Evolutionary conservation across 2,113 vertebrate genomes (phyloP).

Genomic region (Odontophorus gujanensis): DNA sequence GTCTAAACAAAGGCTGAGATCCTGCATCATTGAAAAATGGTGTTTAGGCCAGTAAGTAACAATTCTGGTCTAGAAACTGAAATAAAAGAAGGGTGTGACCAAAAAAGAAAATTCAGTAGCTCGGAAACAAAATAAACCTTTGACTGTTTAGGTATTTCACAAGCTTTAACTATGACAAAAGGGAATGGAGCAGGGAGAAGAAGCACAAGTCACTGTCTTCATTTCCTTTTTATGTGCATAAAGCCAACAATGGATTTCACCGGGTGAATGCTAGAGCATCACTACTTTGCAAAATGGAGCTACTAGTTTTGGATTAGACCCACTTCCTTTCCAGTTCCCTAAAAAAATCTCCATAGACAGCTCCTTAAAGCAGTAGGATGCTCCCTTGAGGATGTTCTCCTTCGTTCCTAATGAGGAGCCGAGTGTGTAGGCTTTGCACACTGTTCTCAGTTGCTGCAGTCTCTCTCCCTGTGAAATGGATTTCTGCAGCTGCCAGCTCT

Average conservation of each 20-base stretch:
- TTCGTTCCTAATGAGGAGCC: not conserved
- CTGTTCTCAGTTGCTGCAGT: constrained; percentile 18
- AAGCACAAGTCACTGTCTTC: rapidly evolving
- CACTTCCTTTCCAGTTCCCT: not conserved
- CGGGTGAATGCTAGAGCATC: not conserved
- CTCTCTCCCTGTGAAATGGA: not conserved
- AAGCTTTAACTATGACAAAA: not conserved
- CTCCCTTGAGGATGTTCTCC: not conserved
- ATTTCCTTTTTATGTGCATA: not conserved
- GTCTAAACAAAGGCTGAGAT: not conserved
- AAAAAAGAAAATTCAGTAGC: not conserved
- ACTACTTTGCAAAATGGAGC: not conserved
- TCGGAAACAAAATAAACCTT: not conserved
- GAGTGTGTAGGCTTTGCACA: not conserved
- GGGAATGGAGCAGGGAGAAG: not conserved
- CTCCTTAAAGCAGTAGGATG: not conserved
- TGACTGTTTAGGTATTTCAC: not conserved
- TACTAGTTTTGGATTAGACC: not conserved
- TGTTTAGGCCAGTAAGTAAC: not conserved
- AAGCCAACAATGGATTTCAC: not conserved
- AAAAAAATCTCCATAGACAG: not conserved
- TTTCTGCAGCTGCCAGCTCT: constrained; percentile 9
- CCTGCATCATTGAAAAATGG: not conserved
- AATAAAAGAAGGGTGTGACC: not conserved
- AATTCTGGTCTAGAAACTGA: not conserved